Evolutionary conservation across 1,140 invertebrate species (phyloP).

Genomic region (Galleria mellonella): DNA sequence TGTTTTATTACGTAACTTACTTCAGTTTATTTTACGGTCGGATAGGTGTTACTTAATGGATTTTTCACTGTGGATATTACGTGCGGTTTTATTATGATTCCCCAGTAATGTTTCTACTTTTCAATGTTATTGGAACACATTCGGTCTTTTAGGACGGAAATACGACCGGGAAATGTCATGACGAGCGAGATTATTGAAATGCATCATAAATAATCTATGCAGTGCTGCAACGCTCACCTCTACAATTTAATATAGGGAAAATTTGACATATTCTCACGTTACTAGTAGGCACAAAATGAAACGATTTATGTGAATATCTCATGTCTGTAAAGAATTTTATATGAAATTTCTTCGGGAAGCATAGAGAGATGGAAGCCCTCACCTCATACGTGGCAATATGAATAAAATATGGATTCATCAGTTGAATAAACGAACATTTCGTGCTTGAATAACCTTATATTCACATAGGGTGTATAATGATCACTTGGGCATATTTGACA

Average conservation of each 20-base stretch:
- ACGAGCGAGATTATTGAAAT: conserved; percentile 37
- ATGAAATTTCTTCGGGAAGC: conserved; percentile 16
- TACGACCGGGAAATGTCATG: conserved; percentile 42
- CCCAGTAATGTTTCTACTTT: conserved; percentile 38
- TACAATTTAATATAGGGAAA: no score
- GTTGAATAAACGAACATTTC: conserved; percentile 42
- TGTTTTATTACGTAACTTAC: conserved; percentile 47
- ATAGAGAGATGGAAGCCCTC: conserved; percentile 17
- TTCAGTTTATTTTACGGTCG: conserved; percentile 37
- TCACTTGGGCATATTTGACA: conserved; percentile 18
- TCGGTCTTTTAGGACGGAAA: conserved; percentile 37
- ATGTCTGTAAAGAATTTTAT: conserved; percentile 23
- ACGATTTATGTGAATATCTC: conserved; percentile 20
- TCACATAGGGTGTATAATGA: conserved; percentile 22
- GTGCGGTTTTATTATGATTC: conserved; percentile 54
- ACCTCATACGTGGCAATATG: conserved; percentile 36
- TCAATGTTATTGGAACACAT: conserved; percentile 48
- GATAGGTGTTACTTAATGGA: conserved; percentile 52
- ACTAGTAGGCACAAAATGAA: neutral
- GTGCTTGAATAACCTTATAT: conserved; percentile 24
- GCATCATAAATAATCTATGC: conserved; percentile 3
- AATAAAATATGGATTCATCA: conserved; percentile 58
- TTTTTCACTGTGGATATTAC: conserved; percentile 38
- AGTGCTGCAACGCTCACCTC: neutral
- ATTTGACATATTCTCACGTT: no score